These are phyloP conservation scores for Papilio gigon DNA, from an alignment of 2,888 invertebrate species.

Conservation along the genomic window DNA sequence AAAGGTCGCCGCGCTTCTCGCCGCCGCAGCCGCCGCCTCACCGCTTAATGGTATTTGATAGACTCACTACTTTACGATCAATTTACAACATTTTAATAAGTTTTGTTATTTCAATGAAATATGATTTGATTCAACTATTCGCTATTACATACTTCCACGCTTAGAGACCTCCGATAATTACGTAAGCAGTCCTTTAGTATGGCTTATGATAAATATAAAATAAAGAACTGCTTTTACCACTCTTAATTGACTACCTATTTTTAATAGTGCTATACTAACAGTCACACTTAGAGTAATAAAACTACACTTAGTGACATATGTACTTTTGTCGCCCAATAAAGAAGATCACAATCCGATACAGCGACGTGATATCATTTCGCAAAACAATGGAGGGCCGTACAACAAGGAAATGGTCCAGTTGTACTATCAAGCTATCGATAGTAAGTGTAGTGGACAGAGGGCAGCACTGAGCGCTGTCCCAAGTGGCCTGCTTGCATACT, in stretches of 20 bases:
- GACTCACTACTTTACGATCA: slow-evolving; percentile 41
- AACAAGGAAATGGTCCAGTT: slow-evolving; percentile 54
- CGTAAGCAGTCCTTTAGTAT: too few species aligned
- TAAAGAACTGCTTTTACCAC: too few species aligned
- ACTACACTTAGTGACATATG: too few species aligned
- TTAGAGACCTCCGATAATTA: too few species aligned
- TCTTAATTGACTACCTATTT: too few species aligned
- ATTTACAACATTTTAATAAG: slow-evolving; percentile 18
- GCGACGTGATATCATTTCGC: slow-evolving; percentile 49
- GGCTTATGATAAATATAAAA: too few species aligned
- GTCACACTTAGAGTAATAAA: neutral
- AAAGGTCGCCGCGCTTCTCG: slow-evolving; percentile 43
- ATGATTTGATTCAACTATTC: too few species aligned
- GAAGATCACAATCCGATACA: slow-evolving; percentile 42
- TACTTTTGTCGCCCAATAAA: slow-evolving; percentile 41
- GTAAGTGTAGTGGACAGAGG: slow-evolving; percentile 70
- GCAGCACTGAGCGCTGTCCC: slow-evolving; percentile 69
- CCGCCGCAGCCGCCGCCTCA: neutral
- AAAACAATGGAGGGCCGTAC: slow-evolving; percentile 55
- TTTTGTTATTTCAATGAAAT: too few species aligned
- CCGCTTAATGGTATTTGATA: slow-evolving; percentile 37
- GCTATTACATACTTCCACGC: too few species aligned
- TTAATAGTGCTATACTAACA: neutral
- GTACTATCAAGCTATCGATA: slow-evolving; percentile 54
- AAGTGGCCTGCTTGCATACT: slow-evolving; percentile 75